Evolutionary conservation across 2,888 invertebrate genomes (phyloP).

Genomic region (Eristalinus aeneus): DNA sequence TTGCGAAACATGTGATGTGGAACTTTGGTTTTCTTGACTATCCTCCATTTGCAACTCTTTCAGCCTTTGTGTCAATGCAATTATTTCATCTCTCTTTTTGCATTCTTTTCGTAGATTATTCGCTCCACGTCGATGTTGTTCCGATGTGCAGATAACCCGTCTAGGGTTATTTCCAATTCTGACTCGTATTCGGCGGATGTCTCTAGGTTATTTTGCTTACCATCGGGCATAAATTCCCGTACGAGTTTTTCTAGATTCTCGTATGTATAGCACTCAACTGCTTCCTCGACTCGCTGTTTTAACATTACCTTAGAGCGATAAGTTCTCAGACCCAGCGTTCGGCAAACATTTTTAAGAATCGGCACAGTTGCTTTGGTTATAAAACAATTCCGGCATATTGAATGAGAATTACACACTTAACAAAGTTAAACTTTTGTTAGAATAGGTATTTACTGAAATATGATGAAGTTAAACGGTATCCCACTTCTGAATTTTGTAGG

Average conservation of each 20-base stretch:
- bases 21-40: too few relatives aligned
- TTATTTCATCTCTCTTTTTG: slow-evolving; percentile 23
- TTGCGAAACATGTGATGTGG: slow-evolving; percentile 13
- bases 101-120: slow-evolving; percentile 15
- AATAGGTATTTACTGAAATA: too few relatives aligned
- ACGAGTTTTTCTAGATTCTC: not conserved
- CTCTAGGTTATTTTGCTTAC: not conserved
- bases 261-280: slow-evolving; percentile 1
- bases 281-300: not conserved
- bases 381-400: not conserved
- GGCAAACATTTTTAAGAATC: slow-evolving; percentile 2
- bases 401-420: too few relatives aligned
- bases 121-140: slow-evolving; percentile 14
- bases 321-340: not conserved
- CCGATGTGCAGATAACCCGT: not conserved
- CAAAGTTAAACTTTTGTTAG: not conserved
- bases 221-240: not conserved
- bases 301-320: not conserved
- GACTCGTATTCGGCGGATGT: slow-evolving; percentile 1
- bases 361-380: not conserved
- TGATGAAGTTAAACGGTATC: too few relatives aligned
- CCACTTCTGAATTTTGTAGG: too few relatives aligned
- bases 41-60: slow-evolving; percentile 20
- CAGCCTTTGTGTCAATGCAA: not conserved
- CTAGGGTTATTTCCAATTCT: slow-evolving; percentile 2